These are phyloP conservation scores for Periphyllus acericola DNA, from an alignment of 2,888 invertebrate genomes.

Conservation along the genomic window DNA sequence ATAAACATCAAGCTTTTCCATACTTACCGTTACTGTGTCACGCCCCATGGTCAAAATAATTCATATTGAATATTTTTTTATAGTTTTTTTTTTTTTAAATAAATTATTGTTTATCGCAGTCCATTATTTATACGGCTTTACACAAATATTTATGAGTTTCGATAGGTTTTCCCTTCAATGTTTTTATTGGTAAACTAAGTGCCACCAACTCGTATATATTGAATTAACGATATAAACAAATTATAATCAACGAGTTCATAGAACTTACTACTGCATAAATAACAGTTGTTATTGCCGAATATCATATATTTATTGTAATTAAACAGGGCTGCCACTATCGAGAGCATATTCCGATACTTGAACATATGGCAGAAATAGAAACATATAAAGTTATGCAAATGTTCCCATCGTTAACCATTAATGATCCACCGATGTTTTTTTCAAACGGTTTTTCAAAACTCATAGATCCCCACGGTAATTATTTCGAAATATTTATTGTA, in stretches of 20 bases:
- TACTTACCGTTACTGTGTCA: no score
- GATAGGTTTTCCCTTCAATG: no score
- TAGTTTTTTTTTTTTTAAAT: no score
- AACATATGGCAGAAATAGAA: conserved; percentile 40
- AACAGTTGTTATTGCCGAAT: background rate
- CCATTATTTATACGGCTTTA: no score
- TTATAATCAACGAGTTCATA: background rate
- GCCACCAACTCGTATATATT: no score
- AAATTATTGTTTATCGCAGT: no score
- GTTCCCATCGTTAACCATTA: conserved; percentile 38
- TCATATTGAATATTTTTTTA: no score
- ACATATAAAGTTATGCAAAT: conserved; percentile 40
- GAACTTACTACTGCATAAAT: background rate
- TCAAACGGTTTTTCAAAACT: conserved; percentile 30
- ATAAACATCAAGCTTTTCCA: no score
- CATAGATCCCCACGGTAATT: background rate
- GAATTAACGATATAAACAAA: no score
- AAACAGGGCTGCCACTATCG: conserved; percentile 54
- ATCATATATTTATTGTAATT: background rate
- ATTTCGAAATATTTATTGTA: background rate
- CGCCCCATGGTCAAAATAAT: no score
- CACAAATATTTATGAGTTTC: no score
- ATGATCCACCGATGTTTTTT: conserved; percentile 47
- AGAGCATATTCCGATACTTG: conserved; percentile 56
- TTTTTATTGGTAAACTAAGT: no score